phyloP scores from a whole-genome alignment of 2,113 vertebrate species.

The Barnardius zonarius region DNA sequence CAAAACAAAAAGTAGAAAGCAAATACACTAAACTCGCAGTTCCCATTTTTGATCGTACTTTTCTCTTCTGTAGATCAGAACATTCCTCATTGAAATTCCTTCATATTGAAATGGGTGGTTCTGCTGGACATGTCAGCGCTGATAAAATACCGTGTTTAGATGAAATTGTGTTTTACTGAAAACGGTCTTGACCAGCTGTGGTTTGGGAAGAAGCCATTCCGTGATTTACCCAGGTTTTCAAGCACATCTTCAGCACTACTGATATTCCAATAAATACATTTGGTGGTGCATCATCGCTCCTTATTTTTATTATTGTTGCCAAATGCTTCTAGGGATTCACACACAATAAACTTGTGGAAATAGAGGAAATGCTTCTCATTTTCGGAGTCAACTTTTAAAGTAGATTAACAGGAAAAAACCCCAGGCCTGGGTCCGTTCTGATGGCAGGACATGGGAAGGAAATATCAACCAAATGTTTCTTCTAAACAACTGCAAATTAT shows the following conservation, averaged over 20 bases:
- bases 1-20: background rate
- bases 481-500: constrained; percentile 70
- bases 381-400: constrained; percentile 42
- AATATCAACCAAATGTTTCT: constrained; percentile 64
- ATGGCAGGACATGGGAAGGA: constrained; percentile 30
- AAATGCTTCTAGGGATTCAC: constrained; percentile 63
- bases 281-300: constrained; percentile 31
- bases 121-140: background rate
- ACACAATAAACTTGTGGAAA: constrained; percentile 55
- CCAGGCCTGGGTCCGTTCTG: background rate
- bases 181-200: constrained; percentile 21
- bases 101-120: fast-evolving
- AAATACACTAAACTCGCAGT: background rate
- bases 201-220: constrained; percentile 45
- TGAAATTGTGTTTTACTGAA: background rate
- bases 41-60: background rate
- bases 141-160: constrained; percentile 3
- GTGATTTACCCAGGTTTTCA: constrained; percentile 35
- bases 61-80: background rate
- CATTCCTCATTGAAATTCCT: background rate
- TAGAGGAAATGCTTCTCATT: constrained; percentile 65
- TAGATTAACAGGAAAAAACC: constrained; percentile 23
- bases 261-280: constrained; percentile 48
- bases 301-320: constrained; percentile 62
- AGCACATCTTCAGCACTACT: constrained; percentile 22